phyloP scores from a whole-genome alignment of 2,113 vertebrate genomes.

The Hemicordylus capensis region DNA sequence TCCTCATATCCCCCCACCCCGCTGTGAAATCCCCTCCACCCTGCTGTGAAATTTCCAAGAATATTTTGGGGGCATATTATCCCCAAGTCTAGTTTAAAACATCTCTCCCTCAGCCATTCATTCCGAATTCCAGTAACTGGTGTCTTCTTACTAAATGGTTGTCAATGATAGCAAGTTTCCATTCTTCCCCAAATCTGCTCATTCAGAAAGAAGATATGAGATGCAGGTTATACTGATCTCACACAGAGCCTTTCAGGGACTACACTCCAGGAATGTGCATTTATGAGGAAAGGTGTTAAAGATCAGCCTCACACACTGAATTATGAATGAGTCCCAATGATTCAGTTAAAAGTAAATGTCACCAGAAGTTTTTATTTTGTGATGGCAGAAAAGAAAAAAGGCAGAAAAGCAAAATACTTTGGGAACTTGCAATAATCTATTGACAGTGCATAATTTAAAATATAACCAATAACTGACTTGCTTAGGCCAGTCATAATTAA shows the following conservation, averaged over 20 bases:
- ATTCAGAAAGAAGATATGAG: background rate
- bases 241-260: constrained; percentile 17
- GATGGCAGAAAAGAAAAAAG: constrained; percentile 55
- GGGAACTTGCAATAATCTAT: constrained; percentile 40
- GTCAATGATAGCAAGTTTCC: background rate
- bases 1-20: too few relatives aligned
- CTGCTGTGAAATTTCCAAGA: too few relatives aligned
- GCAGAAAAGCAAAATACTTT: constrained; percentile 55
- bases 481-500: constrained; percentile 2
- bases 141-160: background rate
- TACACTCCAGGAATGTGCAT: background rate
- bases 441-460: constrained; percentile 32
- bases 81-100: too few relatives aligned
- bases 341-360: constrained; percentile 50
- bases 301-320: constrained; percentile 45
- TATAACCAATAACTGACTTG: constrained; percentile 39
- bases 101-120: background rate
- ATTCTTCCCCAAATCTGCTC: background rate
- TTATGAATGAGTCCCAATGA: constrained; percentile 56
- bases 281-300: constrained; percentile 42
- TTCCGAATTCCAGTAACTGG: background rate
- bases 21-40: too few relatives aligned
- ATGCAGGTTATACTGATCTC: background rate
- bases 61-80: too few relatives aligned
- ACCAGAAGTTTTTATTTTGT: constrained; percentile 36